Evolutionary conservation across 2,797 vertebrate genomes (phyloP).

Genomic region (Aldrovandia affinis): DNA sequence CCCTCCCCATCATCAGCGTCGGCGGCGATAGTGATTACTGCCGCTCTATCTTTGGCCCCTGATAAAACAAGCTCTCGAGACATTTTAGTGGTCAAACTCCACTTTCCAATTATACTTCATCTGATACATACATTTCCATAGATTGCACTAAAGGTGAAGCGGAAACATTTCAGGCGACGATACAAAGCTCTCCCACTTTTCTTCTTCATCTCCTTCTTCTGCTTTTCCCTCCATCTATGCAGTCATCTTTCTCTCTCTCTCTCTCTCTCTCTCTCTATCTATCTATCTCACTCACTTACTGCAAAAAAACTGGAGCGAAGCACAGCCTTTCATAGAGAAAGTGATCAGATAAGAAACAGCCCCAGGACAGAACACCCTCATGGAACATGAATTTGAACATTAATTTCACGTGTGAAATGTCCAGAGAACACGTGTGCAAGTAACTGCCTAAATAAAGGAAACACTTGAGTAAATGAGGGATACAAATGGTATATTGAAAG

Average conservation of each 20-base stretch:
- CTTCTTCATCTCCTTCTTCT: conserved; percentile 36
- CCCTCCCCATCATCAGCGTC: conserved; percentile 73
- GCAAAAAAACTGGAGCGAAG: not conserved
- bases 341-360: not conserved
- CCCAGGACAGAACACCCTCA: not conserved
- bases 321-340: not conserved
- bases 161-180: conserved; percentile 58
- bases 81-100: conserved; percentile 75
- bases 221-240: conserved; percentile 5
- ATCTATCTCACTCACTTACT: not conserved
- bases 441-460: too few relatives aligned
- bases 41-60: conserved; percentile 56
- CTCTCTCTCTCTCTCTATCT: not conserved
- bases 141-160: conserved; percentile 74
- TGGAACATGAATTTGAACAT: conserved; percentile 67
- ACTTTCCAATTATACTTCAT: conserved; percentile 78
- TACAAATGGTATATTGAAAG: too few relatives aligned
- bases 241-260: not conserved
- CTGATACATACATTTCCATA: conserved; percentile 74
- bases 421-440: too few relatives aligned
- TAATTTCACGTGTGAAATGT: too few relatives aligned
- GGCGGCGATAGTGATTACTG: conserved; percentile 71
- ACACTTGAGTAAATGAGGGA: too few relatives aligned
- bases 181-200: conserved; percentile 37
- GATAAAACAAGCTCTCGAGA: conserved; percentile 68